phyloP scores from a whole-genome alignment of 1,140 invertebrate genomes.

The Arion vulgaris region DNA sequence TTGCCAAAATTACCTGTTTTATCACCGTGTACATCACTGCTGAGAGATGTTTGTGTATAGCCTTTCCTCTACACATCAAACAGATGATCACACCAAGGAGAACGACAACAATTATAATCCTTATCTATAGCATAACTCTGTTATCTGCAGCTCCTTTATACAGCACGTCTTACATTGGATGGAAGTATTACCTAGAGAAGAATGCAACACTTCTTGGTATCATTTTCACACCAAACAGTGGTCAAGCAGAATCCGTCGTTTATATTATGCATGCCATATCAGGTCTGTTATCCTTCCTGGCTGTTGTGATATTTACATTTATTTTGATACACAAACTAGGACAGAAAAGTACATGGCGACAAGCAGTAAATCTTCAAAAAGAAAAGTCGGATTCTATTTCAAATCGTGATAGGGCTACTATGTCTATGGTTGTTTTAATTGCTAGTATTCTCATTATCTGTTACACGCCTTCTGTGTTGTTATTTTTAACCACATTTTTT shows the following conservation, averaged over 20 bases:
- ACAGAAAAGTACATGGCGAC: neutral
- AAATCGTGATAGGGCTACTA: neutral
- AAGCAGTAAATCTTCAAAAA: neutral
- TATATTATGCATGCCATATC: neutral
- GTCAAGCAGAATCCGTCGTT: neutral
- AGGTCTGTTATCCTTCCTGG: neutral
- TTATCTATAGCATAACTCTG: neutral
- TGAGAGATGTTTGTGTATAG: too few relatives aligned
- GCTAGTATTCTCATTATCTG: neutral
- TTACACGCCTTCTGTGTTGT: neutral
- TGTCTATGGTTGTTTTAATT: slow-evolving; percentile 7
- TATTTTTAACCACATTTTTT: neutral
- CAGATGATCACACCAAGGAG: too few relatives aligned
- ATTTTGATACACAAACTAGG: neutral
- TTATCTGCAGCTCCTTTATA: neutral
- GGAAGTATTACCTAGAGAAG: neutral
- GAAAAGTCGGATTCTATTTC: neutral
- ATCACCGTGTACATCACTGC: too few relatives aligned
- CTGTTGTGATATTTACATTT: neutral
- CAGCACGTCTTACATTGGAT: neutral
- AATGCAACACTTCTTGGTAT: neutral
- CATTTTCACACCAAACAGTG: neutral
- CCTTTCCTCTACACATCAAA: too few relatives aligned
- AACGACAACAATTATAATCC: neutral
- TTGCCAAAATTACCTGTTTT: neutral